These are phyloP conservation scores for Oscheius sp. DNA, from an alignment of 2,888 invertebrate genomes.

Conservation along the genomic window DNA sequence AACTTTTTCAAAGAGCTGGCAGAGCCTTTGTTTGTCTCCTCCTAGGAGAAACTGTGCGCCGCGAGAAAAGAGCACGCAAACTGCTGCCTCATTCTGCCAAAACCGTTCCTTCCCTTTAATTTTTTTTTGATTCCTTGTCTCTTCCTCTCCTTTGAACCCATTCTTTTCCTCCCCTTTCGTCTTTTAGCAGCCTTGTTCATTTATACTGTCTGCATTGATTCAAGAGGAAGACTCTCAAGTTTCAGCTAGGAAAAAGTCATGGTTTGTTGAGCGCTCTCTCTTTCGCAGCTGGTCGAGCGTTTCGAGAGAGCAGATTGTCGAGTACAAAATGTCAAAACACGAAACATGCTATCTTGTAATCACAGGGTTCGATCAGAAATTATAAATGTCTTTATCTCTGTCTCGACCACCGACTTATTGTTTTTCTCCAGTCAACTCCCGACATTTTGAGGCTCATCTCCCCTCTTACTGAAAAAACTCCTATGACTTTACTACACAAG, in stretches of 20 bases:
- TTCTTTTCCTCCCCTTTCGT: not conserved
- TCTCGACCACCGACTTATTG: too few relatives aligned
- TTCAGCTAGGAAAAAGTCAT: constrained; percentile 8
- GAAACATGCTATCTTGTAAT: too few relatives aligned
- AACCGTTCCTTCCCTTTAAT: too few relatives aligned
- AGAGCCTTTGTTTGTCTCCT: constrained; percentile 15
- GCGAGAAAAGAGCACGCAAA: constrained; percentile 20
- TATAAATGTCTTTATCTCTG: too few relatives aligned
- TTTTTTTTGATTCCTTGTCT: not conserved
- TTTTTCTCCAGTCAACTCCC: too few relatives aligned
- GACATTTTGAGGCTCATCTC: too few relatives aligned
- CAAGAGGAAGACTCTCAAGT: constrained; percentile 13
- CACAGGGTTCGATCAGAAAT: too few relatives aligned
- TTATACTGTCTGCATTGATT: not conserved
- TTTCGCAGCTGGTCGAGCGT: constrained; percentile 2
- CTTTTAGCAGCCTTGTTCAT: too few relatives aligned
- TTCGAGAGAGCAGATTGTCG: too few relatives aligned
- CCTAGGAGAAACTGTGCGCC: constrained; percentile 9
- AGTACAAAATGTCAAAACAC: too few relatives aligned
- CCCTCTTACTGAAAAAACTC: too few relatives aligned
- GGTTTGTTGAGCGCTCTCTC: constrained; percentile 20
- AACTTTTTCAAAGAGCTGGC: not conserved
- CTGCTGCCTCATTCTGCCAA: not conserved
- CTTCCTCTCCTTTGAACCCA: not conserved
- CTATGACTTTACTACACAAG: too few relatives aligned